These are phyloP conservation scores for Margaritifera margaritifera DNA, from an alignment of 2,888 invertebrate genomes.

Conservation along the genomic window DNA sequence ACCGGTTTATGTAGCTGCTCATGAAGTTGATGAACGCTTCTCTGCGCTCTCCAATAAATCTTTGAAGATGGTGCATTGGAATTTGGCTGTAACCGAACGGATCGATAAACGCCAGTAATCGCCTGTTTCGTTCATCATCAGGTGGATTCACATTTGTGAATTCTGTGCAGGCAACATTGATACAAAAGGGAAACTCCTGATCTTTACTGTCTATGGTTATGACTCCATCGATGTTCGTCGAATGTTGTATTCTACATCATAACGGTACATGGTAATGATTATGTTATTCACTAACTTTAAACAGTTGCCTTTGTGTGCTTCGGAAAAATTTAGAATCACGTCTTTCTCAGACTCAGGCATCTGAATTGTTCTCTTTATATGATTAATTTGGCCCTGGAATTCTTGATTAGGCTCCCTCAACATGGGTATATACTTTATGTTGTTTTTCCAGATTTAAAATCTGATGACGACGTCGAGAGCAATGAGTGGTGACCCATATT, in stretches of 20 bases:
- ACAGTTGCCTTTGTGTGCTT: neutral
- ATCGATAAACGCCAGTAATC: slow-evolving; percentile 13
- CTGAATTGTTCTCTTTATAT: neutral
- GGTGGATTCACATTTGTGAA: slow-evolving; percentile 1
- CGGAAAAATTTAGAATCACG: slow-evolving; percentile 1
- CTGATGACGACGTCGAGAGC: slow-evolving; percentile 10
- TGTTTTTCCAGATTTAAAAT: neutral
- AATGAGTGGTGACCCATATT: slow-evolving; percentile 14
- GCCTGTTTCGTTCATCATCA: neutral
- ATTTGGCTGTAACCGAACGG: slow-evolving; percentile 16
- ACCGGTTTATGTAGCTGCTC: slow-evolving; percentile 7
- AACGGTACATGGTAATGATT: neutral
- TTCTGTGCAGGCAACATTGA: neutral
- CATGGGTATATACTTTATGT: neutral
- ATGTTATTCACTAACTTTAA: slow-evolving; percentile 1
- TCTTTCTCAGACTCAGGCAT: neutral
- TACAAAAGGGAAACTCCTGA: neutral
- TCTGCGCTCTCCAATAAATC: slow-evolving; percentile 7
- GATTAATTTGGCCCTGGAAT: neutral
- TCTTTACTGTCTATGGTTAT: neutral
- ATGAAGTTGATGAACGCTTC: slow-evolving; percentile 17
- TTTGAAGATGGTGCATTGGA: slow-evolving; percentile 6
- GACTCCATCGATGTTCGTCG: neutral
- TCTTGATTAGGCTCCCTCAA: too few relatives aligned
- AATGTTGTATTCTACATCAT: neutral